Evolutionary conservation across 2,113 vertebrate species (phyloP).

Genomic region (Maccullochella peelii): DNA sequence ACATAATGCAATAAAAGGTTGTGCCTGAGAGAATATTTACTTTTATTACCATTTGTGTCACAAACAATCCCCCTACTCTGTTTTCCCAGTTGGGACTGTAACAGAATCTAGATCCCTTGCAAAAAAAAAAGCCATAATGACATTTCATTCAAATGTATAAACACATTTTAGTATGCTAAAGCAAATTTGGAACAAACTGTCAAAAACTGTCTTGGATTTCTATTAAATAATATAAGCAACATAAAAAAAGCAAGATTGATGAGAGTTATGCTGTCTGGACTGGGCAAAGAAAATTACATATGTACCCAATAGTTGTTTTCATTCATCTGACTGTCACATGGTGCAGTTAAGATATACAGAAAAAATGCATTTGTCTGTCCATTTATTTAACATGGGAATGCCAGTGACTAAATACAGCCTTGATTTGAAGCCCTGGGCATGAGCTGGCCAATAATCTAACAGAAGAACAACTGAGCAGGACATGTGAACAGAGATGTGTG

Average conservation of each 20-base stretch:
- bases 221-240: slow-evolving; percentile 31
- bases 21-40: slow-evolving; percentile 82
- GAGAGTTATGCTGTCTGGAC: background rate
- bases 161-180: slow-evolving; percentile 15
- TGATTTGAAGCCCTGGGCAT: background rate
- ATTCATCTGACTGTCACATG: slow-evolving; percentile 44
- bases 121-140: slow-evolving; percentile 34
- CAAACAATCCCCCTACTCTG: slow-evolving; percentile 71
- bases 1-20: slow-evolving; percentile 83
- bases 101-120: slow-evolving; percentile 50
- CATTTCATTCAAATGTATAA: slow-evolving; percentile 44
- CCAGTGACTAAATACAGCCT: background rate
- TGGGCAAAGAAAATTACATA: slow-evolving; percentile 9
- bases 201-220: slow-evolving; percentile 34
- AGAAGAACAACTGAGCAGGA: slow-evolving; percentile 18
- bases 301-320: slow-evolving; percentile 6
- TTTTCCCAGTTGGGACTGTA: slow-evolving; percentile 43
- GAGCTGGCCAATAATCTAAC: slow-evolving; percentile 8
- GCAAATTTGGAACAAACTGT: slow-evolving; percentile 42
- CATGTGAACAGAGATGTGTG: slow-evolving; percentile 33
- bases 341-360: background rate
- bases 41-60: slow-evolving; percentile 81
- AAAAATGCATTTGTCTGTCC: background rate
- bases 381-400: background rate
- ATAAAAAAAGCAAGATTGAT: slow-evolving; percentile 30